Evolutionary conservation across 2,797 vertebrate species (phyloP), one percentile per base, ranked within the genome.

Genomic region (Danio kyathit): DNA sequence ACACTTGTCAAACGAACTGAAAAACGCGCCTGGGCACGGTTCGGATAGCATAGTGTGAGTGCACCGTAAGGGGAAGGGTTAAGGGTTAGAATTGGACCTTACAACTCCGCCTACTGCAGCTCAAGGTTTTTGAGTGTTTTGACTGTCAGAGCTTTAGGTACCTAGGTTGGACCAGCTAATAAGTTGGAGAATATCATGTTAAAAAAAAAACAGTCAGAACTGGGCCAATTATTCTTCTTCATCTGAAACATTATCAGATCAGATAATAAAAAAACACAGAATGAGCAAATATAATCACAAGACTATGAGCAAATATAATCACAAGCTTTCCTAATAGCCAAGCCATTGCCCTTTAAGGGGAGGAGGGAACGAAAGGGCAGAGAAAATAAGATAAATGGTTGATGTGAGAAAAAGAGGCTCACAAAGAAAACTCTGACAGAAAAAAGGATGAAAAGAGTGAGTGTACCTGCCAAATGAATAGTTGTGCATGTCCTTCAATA

Each of bases 281-380:
- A 43, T 14, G 5, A 16, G 54, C 41, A 44, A 41, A 40, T 44
- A 72, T 40, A 8, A n/a, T 52, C 48, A 40, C 51, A 72, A 43
- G 29, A 56, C 69, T 54, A 43, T n/a, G 19, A 67, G 14, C 14
- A 77, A 44, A 63, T 48, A 60, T 16, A 59, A 60, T 60, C 56
- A 70, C 43, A 60, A 38, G 16, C 7, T 46, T 40, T 77, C 19
- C 75, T 66, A 59, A 46, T 66, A 79, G 9, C 21, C 10, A 11
- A 51, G n/a, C 6, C 44, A 51, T 51, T 81, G 78, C 41, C 66
- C 60, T 69, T 83, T 46, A 57, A 71, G n/a, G 29, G 12, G 29
- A 64, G 82, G 85, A 57, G 12, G 76, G 83, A 87, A 86, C 74
- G 86, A 90, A 88, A 78, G 84, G 64, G 12, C 40, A 75, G 48